These are phyloP conservation scores for Rhadinocentrus ornatus DNA, from an alignment of 2,797 vertebrate species.

Conservation along the genomic window DNA sequence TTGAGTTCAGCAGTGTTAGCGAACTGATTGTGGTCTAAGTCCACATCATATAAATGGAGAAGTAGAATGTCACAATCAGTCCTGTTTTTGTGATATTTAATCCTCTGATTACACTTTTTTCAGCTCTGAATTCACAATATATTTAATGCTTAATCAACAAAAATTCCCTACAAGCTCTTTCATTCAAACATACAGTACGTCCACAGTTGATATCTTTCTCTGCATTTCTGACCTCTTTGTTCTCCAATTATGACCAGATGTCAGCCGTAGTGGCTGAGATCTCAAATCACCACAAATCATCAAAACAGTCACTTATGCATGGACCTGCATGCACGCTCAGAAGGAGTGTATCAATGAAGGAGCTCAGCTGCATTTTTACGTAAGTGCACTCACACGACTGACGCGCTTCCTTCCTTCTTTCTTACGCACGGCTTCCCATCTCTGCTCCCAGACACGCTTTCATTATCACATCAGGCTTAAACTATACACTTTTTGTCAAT, in stretches of 20 bases:
- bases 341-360: constrained; percentile 14
- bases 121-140: constrained; percentile 31
- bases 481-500: constrained; percentile 53
- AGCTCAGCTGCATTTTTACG: constrained; percentile 1
- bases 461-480: constrained; percentile 67
- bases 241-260: constrained; percentile 84
- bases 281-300: constrained; percentile 82
- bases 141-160: constrained; percentile 27
- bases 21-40: constrained; percentile 3
- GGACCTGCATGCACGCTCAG: constrained; percentile 10
- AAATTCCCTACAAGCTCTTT: constrained; percentile 24
- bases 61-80: background rate
- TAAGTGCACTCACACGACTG: background rate
- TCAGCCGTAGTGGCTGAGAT: constrained; percentile 77
- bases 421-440: constrained; percentile 56
- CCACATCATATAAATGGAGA: background rate
- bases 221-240: constrained; percentile 38
- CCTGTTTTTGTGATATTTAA: constrained; percentile 24
- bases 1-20: background rate
- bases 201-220: constrained; percentile 39
- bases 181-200: constrained; percentile 31
- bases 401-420: constrained; percentile 47
- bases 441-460: constrained; percentile 67
- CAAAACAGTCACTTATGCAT: constrained; percentile 60
- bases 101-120: constrained; percentile 22